Base-by-base conservation (phyloP, 2,888 invertebrate genomes). In the Cryptus viduatorius region DNA sequence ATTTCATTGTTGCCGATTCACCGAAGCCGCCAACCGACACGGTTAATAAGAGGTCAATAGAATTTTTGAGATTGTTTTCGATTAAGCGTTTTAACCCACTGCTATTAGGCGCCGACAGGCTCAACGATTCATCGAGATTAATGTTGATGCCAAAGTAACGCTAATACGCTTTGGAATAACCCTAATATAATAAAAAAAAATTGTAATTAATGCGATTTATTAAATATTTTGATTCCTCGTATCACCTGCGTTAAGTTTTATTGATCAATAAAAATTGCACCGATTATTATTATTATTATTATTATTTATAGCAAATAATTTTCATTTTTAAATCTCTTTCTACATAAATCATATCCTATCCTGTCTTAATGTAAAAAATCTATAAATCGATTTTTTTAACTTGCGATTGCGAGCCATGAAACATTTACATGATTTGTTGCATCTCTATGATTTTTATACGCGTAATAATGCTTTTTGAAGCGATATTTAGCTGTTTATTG, bases 1-100 rank as follows among this genome's bases (percentile, higher is more conserved):
- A 81, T 81, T 75, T 81, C 75, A 76, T 81, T 81, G 81, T 69
- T 48, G 42, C 61, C 61, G 61, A 81, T 76, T 81, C 69, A 7
- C 37, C 48, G 16, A 14, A 31, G 29, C 16, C 12, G 19, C 19
- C 4, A 8, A 14, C 16, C 14, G 10, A 56, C 12, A 10, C 3
- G 50, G 14, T 2, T 3, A 37, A 12, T 3, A 16, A 16, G 46
- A 19, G 37, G 78, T 14, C 24, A 16, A 79, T 64, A 14, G 44
- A 65, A 64, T 53, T 72, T 79, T 79, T 79, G 37, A 42, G 46
- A 46, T 73, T 31, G 67, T 53, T 56, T 67, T 72, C 61, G 69
- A 65, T 81, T 50, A 69, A 76, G 44, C 8, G 69, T 50, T 19
- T 19, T 59, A 37, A 64, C 31, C 61, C 42, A 48, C 10, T 29